These are phyloP conservation scores for Peromyscus maniculatus DNA, from an alignment of 2,113 vertebrate species.

Conservation along the genomic window DNA sequence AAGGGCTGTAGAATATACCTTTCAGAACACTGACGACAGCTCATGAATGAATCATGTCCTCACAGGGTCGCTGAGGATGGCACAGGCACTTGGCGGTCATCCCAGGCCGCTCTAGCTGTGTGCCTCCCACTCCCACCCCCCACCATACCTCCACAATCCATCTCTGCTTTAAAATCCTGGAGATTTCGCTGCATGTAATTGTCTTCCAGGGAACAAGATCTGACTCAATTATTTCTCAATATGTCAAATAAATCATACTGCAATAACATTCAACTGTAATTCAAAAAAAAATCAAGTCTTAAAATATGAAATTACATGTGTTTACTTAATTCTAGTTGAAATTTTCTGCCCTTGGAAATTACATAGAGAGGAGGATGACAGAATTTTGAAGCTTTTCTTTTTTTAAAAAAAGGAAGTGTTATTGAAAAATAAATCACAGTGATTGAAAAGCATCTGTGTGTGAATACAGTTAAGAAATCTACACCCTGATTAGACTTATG, in stretches of 20 bases:
- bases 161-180: background rate
- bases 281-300: constrained; percentile 43
- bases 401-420: constrained; percentile 4
- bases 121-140: background rate
- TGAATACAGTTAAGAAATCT: constrained; percentile 17
- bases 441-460: constrained; percentile 25
- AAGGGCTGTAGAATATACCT: background rate
- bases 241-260: constrained; percentile 56
- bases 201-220: constrained; percentile 15
- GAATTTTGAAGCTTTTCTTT: constrained; percentile 23
- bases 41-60: background rate
- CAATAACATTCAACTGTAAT: constrained; percentile 6
- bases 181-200: background rate
- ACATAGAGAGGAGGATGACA: constrained; percentile 5
- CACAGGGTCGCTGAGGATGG: background rate
- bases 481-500: constrained; percentile 52
- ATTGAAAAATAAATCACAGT: constrained; percentile 60
- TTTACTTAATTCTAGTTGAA: constrained; percentile 43
- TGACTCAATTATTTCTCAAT: constrained; percentile 24
- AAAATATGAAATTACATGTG: constrained; percentile 50
- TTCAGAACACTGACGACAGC: background rate
- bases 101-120: background rate
- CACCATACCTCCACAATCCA: background rate
- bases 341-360: constrained; percentile 51
- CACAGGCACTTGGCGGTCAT: accelerated